phyloP scores from a whole-genome alignment of 2,113 vertebrate species.

The Syngnathus scovelli region DNA sequence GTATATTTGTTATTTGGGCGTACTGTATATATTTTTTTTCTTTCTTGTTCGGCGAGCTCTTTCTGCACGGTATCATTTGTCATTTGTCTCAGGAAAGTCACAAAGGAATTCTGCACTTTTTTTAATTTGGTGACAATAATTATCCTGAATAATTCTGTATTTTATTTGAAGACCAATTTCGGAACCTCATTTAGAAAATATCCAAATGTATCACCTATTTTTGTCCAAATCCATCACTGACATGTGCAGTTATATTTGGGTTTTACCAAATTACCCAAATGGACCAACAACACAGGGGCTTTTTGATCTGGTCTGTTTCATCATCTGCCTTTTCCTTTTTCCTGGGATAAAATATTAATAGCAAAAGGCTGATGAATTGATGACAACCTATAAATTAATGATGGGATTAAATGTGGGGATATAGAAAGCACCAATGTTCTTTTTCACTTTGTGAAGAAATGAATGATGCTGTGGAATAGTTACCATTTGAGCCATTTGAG shows the following conservation, averaged over 20 bases:
- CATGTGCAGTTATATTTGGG: conserved; percentile 58
- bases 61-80: neutral
- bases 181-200: conserved; percentile 42
- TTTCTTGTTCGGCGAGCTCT: too few relatives aligned
- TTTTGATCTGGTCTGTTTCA: conserved; percentile 28
- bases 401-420: conserved; percentile 52
- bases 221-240: conserved; percentile 53
- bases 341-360: conserved; percentile 56
- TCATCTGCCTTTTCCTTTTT: conserved; percentile 26
- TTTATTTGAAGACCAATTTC: conserved; percentile 32
- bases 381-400: conserved; percentile 62
- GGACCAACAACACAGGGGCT: conserved; percentile 31
- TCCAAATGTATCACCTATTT: conserved; percentile 41
- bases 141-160: conserved; percentile 11
- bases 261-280: conserved; percentile 23
- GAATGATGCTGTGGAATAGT: conserved; percentile 49
- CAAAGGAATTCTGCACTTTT: neutral
- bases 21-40: too few relatives aligned
- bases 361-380: conserved; percentile 47
- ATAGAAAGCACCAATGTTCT: conserved; percentile 54
- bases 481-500: conserved; percentile 37
- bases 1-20: too few relatives aligned
- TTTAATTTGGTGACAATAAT: neutral
- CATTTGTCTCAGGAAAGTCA: neutral
- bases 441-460: conserved; percentile 39